Conservation (phyloP, 2,113 vertebrate genomes). For the Oxyruncus cristatus region DNA sequence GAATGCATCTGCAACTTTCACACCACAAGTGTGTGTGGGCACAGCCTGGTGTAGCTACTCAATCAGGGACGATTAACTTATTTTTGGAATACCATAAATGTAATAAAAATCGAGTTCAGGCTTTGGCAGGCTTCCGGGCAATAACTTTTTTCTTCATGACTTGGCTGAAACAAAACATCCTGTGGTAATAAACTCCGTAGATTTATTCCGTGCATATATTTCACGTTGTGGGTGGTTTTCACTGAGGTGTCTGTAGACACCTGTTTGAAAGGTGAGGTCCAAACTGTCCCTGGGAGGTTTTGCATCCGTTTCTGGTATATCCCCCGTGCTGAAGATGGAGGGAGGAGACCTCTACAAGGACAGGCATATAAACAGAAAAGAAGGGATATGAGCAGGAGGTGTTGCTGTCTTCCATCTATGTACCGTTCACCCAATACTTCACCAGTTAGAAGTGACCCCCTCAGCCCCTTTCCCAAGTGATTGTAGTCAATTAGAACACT, state of each 20-base stretch:
- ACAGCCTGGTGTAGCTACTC: conserved; percentile 67
- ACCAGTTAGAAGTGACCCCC: neutral
- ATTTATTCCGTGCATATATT: neutral
- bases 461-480: neutral
- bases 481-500: neutral
- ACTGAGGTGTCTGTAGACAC: neutral
- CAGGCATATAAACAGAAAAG: neutral
- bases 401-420: neutral
- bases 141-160: conserved; percentile 41
- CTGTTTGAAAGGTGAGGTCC: neutral
- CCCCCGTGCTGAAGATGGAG: neutral
- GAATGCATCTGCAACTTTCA: conserved; percentile 70
- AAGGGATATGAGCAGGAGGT: neutral
- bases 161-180: conserved; percentile 30
- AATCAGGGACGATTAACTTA: conserved; percentile 67
- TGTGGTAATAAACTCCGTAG: neutral
- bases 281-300: neutral
- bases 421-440: neutral
- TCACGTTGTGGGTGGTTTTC: neutral
- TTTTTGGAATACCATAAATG: conserved; percentile 70
- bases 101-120: conserved; percentile 62
- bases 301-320: neutral
- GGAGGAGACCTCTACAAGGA: neutral
- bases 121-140: conserved; percentile 28
- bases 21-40: conserved; percentile 70